phyloP scores from a whole-genome alignment of 92 coral and sea anemone genomes.

The Paramuricea clavata region DNA sequence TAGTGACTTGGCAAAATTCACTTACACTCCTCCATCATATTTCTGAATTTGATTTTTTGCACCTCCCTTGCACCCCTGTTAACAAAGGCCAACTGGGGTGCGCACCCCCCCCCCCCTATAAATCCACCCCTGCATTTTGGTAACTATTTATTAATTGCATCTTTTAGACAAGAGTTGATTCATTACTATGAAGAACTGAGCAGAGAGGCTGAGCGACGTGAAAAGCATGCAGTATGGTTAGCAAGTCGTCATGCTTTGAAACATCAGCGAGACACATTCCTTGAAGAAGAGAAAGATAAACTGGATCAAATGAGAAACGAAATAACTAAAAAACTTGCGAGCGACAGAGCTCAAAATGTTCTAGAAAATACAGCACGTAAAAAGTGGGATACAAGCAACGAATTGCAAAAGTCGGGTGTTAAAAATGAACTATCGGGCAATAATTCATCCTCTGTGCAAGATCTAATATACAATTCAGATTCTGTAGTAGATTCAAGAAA shows the following conservation, averaged over 20 bases:
- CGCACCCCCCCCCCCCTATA: too few species aligned
- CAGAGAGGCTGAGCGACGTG: conserved; percentile 80
- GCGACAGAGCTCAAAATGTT: not conserved
- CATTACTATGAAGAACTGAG: conserved; percentile 85
- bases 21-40: too few species aligned
- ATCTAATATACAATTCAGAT: conserved; percentile 56
- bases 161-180: conserved; percentile 83
- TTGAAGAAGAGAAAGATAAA: conserved; percentile 79
- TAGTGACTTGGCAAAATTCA: too few species aligned
- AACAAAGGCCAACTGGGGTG: too few species aligned
- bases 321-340: conserved; percentile 3
- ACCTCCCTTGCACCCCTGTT: too few species aligned
- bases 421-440: conserved; percentile 1
- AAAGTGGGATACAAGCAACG: not conserved
- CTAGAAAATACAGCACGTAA: not conserved
- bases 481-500: conserved; percentile 2
- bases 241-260: conserved; percentile 79
- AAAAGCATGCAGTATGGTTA: conserved; percentile 85
- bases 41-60: too few species aligned
- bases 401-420: not conserved
- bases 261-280: conserved; percentile 73
- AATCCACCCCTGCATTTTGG: too few species aligned
- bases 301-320: conserved; percentile 58
- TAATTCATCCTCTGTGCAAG: conserved; percentile 72
- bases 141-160: not conserved